These are phyloP conservation scores for Cryptoprocta ferox DNA, from an alignment of 2,797 vertebrate genomes.

Conservation along the genomic window DNA sequence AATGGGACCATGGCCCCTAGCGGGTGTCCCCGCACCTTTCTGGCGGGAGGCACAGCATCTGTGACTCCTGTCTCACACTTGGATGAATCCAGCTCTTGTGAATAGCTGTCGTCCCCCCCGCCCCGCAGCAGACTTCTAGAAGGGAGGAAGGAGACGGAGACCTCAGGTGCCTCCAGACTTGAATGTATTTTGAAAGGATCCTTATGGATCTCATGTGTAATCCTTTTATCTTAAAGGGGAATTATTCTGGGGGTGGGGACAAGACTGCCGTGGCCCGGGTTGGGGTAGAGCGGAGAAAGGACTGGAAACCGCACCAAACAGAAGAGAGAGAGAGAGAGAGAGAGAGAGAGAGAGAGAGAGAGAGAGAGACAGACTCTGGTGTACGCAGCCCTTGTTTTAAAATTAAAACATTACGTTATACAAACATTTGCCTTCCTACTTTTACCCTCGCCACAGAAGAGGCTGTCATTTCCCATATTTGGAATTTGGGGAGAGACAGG, in stretches of 20 bases:
- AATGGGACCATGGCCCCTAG: neutral
- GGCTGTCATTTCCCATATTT: constrained; percentile 66
- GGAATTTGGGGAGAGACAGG: constrained; percentile 54
- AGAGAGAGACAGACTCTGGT: neutral
- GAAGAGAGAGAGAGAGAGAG: neutral
- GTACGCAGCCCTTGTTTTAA: neutral
- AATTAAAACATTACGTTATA: neutral
- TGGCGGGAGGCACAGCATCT: neutral
- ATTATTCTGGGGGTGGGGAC: neutral
- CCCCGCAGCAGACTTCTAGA: neutral
- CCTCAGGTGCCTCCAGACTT: neutral
- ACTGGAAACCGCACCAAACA: neutral
- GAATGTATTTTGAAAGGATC: neutral
- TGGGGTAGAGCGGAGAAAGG: neutral
- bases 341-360: too few species aligned
- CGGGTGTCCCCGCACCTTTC: neutral
- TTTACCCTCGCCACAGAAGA: neutral
- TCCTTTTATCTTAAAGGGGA: neutral
- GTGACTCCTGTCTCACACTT: neutral
- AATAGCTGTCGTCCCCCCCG: neutral
- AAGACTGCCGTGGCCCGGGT: neutral
- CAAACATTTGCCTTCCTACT: constrained; percentile 31
- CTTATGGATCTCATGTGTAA: neutral
- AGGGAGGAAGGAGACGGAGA: neutral
- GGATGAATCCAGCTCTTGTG: neutral